Base-by-base conservation (phyloP, 2,888 invertebrate species). In the Petrolisthes cinctipes region DNA sequence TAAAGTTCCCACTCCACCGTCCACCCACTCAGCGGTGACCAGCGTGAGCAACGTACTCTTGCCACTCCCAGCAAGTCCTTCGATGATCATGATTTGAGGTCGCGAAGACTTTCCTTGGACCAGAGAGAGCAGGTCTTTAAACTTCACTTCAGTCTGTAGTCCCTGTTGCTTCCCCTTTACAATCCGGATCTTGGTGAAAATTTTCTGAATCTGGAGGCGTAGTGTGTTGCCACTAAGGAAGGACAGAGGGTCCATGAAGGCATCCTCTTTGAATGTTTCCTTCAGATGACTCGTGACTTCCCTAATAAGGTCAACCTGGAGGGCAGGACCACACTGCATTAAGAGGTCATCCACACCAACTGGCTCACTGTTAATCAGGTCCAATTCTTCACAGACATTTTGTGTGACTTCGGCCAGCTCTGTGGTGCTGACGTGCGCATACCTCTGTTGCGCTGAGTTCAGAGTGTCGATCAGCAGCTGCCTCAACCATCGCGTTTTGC, bases 21-120 rank as follows among this genome's bases (percentile, higher is more conserved):
- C 73, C 71, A 53, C 4, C 71, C 71, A 83, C 14, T 83, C 82
- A 14, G 71, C 71, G 20, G 71, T 83, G 20, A 83, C 56, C 20
- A 83, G 53, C 23, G 82, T n/a, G 73, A 83, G 20, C 14, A 83
- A 23, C 2, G 82, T 73, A 5, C 73, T 73, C 23, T 83, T 83
- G 54, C 82, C 82, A 51, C 82, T 73, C 54, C 82, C 82, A 4
- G 82, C 82, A 14, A 71, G 37, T n/a, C 73, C 82, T 56, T 83
- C 53, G 7, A 83, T 73, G 5, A 83, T 17, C 11, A 83, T 20
- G 20, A 83, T n/a, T 20, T 54, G 82, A 1, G 82, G 82, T 5
- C 82, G 56, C 6, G 71, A 71, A n/a, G 71, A 71, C 17, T n/a
- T n/a, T 17, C 17, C 71, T n/a, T 11, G 71, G 14, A 6, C 37